These are phyloP conservation scores for Petrolisthes cinctipes DNA, from an alignment of 2,888 invertebrate species.

Conservation along the genomic window DNA sequence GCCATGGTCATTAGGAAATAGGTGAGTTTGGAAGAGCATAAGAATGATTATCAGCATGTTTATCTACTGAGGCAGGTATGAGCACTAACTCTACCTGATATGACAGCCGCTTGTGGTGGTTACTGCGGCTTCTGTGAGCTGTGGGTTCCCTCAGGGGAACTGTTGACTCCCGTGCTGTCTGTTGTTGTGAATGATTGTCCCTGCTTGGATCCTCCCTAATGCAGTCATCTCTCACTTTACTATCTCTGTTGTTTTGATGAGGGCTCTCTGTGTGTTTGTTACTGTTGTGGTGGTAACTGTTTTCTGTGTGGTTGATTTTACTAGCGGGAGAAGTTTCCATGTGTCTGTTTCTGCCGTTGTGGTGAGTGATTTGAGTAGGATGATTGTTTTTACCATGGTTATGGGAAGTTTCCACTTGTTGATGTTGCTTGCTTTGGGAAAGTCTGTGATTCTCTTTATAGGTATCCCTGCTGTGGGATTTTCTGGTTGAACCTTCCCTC, in stretches of 20 bases:
- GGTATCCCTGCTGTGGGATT: conserved; percentile 16
- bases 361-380: neutral
- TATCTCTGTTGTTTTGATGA: conserved; percentile 27
- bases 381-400: neutral
- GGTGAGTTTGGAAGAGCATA: no score
- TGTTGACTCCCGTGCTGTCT: neutral
- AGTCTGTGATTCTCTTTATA: neutral
- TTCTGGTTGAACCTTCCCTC: conserved; percentile 19
- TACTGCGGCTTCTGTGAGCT: no score
- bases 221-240: neutral
- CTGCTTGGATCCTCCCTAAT: conserved; percentile 29
- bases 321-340: conserved; percentile 8
- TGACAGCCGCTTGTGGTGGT: no score
- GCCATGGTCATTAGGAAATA: no score
- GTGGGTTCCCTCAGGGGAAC: no score
- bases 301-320: conserved; percentile 10
- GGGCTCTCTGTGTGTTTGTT: neutral
- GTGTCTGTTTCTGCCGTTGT: neutral
- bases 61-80: no score
- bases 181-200: neutral
- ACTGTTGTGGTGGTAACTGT: conserved; percentile 17
- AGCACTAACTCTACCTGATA: no score
- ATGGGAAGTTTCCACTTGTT: neutral
- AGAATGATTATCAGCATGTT: no score
- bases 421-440: neutral